phyloP scores from a whole-genome alignment of 2,113 vertebrate species.

The Nerophis lumbriciformis region DNA sequence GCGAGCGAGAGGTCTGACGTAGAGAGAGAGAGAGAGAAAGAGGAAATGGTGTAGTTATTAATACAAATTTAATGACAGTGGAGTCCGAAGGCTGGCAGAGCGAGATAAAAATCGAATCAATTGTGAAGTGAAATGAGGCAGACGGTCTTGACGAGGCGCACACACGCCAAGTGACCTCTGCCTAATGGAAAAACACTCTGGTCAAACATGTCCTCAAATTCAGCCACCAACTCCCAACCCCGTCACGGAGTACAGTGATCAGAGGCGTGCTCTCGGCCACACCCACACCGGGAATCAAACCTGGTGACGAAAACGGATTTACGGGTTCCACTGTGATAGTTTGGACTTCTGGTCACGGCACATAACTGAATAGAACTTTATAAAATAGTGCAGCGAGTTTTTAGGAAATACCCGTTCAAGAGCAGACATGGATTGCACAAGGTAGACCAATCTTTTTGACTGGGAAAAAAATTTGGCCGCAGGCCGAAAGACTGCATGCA shows the following conservation, averaged over 20 bases:
- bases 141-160: conserved; percentile 22
- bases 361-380: too few species aligned
- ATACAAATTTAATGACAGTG: conserved; percentile 28
- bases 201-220: conserved; percentile 18
- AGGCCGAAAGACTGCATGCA: too few species aligned
- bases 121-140: conserved; percentile 24
- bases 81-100: background rate
- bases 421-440: too few species aligned
- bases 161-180: conserved; percentile 6
- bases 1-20: conserved; percentile 7
- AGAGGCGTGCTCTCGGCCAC: too few species aligned
- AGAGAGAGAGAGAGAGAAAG: conserved; percentile 5
- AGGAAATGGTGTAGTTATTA: conserved; percentile 9
- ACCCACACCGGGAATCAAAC: too few species aligned
- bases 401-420: too few species aligned
- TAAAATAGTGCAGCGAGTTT: too few species aligned
- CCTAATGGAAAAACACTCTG: conserved; percentile 26
- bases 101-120: conserved; percentile 37
- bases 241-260: background rate
- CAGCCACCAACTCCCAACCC: conserved; percentile 7
- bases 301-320: too few species aligned
- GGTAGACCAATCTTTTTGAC: too few species aligned
- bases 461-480: too few species aligned
- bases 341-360: too few species aligned
- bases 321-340: too few species aligned